Evolutionary conservation across 2,797 vertebrate genomes (phyloP).

Genomic region (Gastrophryne carolinensis): DNA sequence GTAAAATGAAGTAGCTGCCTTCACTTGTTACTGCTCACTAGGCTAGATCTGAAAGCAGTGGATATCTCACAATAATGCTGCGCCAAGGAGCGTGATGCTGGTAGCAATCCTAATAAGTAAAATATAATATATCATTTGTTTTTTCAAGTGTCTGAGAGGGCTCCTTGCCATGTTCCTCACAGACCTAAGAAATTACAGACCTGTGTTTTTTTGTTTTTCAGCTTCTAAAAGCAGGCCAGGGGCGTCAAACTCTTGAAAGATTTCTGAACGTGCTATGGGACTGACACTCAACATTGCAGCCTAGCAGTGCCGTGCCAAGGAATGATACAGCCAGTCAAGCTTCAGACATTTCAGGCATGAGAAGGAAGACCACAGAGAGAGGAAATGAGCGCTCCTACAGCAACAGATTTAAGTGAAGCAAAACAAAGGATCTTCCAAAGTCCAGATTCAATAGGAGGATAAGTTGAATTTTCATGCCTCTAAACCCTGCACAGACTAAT

Average conservation of each 20-base stretch:
- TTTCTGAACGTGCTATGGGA: conserved; percentile 46
- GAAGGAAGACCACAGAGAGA: not conserved
- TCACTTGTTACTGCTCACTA: too few relatives aligned
- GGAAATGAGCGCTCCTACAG: not conserved
- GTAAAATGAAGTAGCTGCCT: too few relatives aligned
- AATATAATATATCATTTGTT: too few relatives aligned
- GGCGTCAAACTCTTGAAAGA: conserved; percentile 53
- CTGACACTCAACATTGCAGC: conserved; percentile 20
- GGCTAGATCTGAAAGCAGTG: too few relatives aligned
- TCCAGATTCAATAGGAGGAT: not conserved
- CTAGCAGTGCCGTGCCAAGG: conserved; percentile 21
- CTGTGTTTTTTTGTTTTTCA: conserved; percentile 44
- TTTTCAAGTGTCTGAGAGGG: conserved; percentile 47
- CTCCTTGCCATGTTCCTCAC: conserved; percentile 40
- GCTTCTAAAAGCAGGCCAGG: conserved; percentile 49
- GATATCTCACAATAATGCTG: too few relatives aligned
- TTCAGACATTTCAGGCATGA: conserved; percentile 3
- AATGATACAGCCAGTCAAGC: conserved; percentile 14
- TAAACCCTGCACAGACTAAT: not conserved
- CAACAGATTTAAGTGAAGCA: not conserved
- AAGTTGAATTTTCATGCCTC: not conserved
- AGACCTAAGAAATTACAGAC: conserved; percentile 60
- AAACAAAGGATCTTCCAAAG: not conserved
- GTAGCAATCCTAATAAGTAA: too few relatives aligned
- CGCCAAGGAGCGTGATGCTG: too few relatives aligned